phyloP scores from a whole-genome alignment of 2,113 vertebrate genomes.

The Rattus rattus region DNA sequence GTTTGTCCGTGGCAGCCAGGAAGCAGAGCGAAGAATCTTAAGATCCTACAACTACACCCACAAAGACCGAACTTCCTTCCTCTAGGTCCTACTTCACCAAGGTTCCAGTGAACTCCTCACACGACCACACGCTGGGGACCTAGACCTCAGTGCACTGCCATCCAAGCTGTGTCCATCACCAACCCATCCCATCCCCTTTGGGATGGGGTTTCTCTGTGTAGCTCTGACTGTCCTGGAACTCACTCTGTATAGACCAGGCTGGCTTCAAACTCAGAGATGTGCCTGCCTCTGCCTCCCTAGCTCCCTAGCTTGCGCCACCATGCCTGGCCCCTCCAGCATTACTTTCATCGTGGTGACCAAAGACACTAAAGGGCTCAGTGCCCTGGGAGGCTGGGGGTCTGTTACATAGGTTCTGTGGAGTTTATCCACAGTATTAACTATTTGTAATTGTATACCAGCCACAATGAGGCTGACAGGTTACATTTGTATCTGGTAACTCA shows the following conservation, averaged over 20 bases:
- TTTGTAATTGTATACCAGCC: neutral
- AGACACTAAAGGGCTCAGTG: neutral
- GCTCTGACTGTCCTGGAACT: neutral
- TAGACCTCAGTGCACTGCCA: neutral
- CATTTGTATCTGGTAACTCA: neutral
- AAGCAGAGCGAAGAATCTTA: neutral
- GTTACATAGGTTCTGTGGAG: neutral
- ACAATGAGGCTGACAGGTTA: neutral
- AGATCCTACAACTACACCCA: neutral
- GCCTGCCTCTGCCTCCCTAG: neutral
- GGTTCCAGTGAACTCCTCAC: neutral
- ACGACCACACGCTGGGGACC: neutral
- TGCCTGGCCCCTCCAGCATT: neutral
- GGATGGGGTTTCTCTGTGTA: neutral
- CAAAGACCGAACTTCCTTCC: neutral
- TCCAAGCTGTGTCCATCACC: too few relatives aligned
- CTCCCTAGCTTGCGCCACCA: accelerated
- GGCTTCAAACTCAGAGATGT: neutral
- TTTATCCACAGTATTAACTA: neutral
- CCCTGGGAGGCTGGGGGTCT: neutral
- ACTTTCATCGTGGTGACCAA: neutral
- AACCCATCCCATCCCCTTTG: accelerated
- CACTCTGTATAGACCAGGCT: neutral
- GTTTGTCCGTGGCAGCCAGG: neutral
- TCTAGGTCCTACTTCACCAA: neutral